Evolutionary conservation across 92 coral and sea anemone species (phyloP), one percentile per base, ranked within the genome.

Genomic region (Epizoanthus rinbou): DNA sequence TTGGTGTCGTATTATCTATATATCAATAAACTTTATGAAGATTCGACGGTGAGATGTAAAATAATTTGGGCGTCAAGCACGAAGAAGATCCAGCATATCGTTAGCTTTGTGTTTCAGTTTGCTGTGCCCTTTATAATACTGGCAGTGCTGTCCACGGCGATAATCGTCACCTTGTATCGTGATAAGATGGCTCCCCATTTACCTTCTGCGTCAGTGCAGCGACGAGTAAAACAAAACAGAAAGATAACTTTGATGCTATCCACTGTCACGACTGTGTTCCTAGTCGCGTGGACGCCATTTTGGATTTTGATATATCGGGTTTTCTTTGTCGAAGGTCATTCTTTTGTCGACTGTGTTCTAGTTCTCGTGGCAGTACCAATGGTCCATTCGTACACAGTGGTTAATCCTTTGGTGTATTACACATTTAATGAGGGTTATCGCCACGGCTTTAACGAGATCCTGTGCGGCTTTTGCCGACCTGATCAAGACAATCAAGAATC

Each of bases 361-460:
- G 65, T 17, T 13, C 88, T 85, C 50, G 75, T 81, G 6, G 74
- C 84, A 28, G 83, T 85, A 33, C 90, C 90, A 37, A 84, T 90
- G 37, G 81, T 82, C 14, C 93, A 90, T 52, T 45, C 76, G 25
- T 81, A 89, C 76, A 90, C 93, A 69, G 88, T 89, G 31, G 75
- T 90, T 18, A 92, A 92, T 59, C 96, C 96, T 8, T 52, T 88
- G 64, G 81, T 92, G 50, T 92, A 89, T 72, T 70, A 89, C 11
- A 64, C 82, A 8, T 91, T 68, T 65, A 91, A 88, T 62, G 92
- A 91, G 69, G 86, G 80, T 60, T 91, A 88, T 59, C 90, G 94
- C 10, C 92, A 86, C 10, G 90, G 87, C 3, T 75, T 86, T n/a
- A 60, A 74, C 9, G 78, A 70, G 9, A 68, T 81, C 43, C 43